Percentiles rank a stretch among this genome's conserved stretches.
phyloP scores from a whole-genome alignment of 2,888 invertebrate genomes.

The Ichneumoninae sp. region DNA sequence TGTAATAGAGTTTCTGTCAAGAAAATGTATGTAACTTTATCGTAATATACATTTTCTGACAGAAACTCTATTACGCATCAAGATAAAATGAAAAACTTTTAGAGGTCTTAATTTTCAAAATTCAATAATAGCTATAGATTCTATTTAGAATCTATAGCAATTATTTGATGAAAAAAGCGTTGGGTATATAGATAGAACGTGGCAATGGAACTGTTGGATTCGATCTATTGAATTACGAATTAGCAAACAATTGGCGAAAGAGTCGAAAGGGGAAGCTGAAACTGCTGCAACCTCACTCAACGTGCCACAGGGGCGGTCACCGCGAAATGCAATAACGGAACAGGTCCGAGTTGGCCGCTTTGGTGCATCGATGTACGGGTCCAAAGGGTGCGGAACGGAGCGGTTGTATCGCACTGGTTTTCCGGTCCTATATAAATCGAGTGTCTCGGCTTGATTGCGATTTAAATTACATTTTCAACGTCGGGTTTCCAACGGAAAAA shows the following conservation, averaged over 20 bases:
- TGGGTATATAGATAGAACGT: not conserved
- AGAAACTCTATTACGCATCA: too few relatives aligned
- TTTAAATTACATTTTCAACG: constrained; percentile 60
- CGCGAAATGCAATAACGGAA: constrained; percentile 61
- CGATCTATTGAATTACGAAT: constrained; percentile 59
- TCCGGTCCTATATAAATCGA: constrained; percentile 51
- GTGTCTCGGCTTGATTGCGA: constrained; percentile 42
- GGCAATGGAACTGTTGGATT: constrained; percentile 25
- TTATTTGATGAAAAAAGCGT: not conserved
- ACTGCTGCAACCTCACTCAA: constrained; percentile 27
- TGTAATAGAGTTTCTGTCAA: too few relatives aligned
- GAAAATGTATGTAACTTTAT: too few relatives aligned
- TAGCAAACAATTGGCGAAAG: constrained; percentile 63
- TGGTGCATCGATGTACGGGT: constrained; percentile 47
- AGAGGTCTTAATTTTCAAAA: too few relatives aligned
- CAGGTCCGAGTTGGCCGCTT: constrained; percentile 44
- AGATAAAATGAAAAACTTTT: too few relatives aligned
- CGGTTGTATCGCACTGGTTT: constrained; percentile 51
- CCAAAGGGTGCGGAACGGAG: constrained; percentile 26
- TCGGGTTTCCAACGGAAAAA: not conserved
- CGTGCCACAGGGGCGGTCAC: constrained; percentile 34
- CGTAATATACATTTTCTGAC: too few relatives aligned
- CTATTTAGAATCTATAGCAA: not conserved
- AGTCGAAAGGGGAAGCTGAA: constrained; percentile 35
- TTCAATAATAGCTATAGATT: too few relatives aligned